These are phyloP conservation scores for Diadegma fenestrale DNA, from an alignment of 2,888 invertebrate genomes.

Conservation along the genomic window DNA sequence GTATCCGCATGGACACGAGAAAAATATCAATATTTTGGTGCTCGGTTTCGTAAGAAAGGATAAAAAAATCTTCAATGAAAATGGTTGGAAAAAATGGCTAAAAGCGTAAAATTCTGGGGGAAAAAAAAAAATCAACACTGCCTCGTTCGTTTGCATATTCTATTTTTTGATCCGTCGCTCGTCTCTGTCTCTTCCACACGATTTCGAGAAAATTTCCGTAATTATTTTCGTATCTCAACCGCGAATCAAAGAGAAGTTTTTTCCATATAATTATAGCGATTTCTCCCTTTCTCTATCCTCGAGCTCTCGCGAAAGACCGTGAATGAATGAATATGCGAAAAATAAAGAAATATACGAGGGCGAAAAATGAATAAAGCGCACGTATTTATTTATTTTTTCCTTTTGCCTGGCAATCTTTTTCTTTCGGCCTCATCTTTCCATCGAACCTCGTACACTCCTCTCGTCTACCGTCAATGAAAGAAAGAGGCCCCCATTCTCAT, in stretches of 20 bases:
- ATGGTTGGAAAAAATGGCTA: slow-evolving; percentile 13
- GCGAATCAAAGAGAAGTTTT: slow-evolving; percentile 57
- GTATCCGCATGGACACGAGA: neutral
- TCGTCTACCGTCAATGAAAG: neutral
- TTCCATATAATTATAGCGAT: slow-evolving; percentile 56
- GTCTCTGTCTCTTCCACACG: neutral
- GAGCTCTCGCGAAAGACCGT: neutral
- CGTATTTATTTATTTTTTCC: slow-evolving; percentile 8
- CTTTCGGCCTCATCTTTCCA: slow-evolving; percentile 27
- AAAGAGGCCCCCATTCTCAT: neutral
- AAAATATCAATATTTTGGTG: neutral
- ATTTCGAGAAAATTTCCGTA: slow-evolving; percentile 31
- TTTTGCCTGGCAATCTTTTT: slow-evolving; percentile 27
- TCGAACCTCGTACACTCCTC: slow-evolving; percentile 5
- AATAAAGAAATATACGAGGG: slow-evolving; percentile 26
- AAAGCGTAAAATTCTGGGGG: too few relatives aligned
- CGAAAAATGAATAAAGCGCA: slow-evolving; percentile 42
- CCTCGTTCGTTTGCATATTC: slow-evolving; percentile 1
- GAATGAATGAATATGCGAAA: slow-evolving; percentile 53
- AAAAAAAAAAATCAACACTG: neutral
- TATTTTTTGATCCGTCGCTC: neutral
- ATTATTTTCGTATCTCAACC: slow-evolving; percentile 56
- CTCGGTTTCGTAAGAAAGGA: neutral
- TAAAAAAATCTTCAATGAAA: neutral
- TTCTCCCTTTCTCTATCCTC: neutral